Base-by-base conservation (phyloP, 1,140 invertebrate genomes). In the Apis laboriosa region DNA sequence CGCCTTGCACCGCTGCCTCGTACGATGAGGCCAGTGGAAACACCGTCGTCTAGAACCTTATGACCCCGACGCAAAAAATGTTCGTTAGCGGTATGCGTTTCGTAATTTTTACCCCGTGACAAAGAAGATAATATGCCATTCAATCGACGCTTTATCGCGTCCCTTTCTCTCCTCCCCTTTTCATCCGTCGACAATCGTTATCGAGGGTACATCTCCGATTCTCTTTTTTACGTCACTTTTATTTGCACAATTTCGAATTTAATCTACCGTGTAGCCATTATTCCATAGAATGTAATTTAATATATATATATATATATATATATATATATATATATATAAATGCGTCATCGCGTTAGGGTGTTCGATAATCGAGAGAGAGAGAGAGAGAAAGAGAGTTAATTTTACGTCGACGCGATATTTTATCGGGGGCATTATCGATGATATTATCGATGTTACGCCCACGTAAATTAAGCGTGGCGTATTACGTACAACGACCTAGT, bases 111-210 rank as follows among this genome's bases (percentile, higher is more conserved):
- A 71, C 17, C 34, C n/a, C 55, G 61, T 67, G 79, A 76, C 79
- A 81, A 81, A 76, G 43, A 34, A 66, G 72, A 68, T 76, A 76
- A 81, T 56, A 56, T 61, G 49, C 78, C 51, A 73, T 80, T 73
- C 58, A 64, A 80, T 80, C 66, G 78, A 63, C 77, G 77, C 28
- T 61, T 80, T 80, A 80, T 80, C 78, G 71, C 3, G 71, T 53
- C 51, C 49, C 28, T 80, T 56, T 80, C 78, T 28, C 60, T 55
- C 24, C 49, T 1, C 15, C 19, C 13, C n/a, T 51, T 55, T 71
- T 28, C 51, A 24, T 9, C 17, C 55, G 67, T 8, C n/a, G 21
- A 13, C 51, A 55, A 72, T 63, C 61, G 53, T 56, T 53, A 11
- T 15, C 4, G 13, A 21, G 56, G 19, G 53, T 43, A 43, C 34